These are phyloP conservation scores for Morinoia aosen DNA, from an alignment of 2,888 invertebrate species.

Conservation along the genomic window DNA sequence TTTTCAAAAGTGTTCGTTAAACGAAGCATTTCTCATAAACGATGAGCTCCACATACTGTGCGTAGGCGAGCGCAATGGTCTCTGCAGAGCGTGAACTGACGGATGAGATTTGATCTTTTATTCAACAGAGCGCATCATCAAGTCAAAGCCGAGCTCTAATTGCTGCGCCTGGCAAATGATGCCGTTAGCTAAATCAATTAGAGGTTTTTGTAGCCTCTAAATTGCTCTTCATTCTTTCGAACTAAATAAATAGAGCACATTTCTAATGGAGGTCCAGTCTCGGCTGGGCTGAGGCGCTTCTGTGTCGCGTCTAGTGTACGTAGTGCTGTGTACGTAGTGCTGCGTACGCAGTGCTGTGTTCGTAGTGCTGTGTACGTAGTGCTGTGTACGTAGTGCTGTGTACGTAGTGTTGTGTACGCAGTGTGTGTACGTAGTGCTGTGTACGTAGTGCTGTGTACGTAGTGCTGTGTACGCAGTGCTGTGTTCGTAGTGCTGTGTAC, in stretches of 20 bases:
- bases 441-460: too few species aligned
- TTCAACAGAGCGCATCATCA: neutral
- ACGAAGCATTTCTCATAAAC: neutral
- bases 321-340: too few species aligned
- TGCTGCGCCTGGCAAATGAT: neutral
- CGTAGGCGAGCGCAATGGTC: neutral
- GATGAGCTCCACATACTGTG: neutral
- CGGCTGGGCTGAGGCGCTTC: neutral
- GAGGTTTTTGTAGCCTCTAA: neutral
- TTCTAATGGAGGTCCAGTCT: neutral
- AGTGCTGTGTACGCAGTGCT: too few species aligned
- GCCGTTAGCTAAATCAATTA: constrained; percentile 8
- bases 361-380: too few species aligned
- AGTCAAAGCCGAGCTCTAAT: neutral
- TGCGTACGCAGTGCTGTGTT: too few species aligned
- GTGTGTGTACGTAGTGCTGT: too few species aligned
- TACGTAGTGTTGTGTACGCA: too few species aligned
- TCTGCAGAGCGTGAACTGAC: neutral
- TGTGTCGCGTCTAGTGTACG: neutral
- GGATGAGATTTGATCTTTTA: neutral
- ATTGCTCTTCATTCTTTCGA: constrained; percentile 1
- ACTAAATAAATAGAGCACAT: neutral
- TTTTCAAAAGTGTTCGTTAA: neutral
- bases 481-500: too few species aligned
- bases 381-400: too few species aligned